Evolutionary conservation across 2,797 vertebrate species (phyloP).

Genomic region (Dromococcyx pavoninus): DNA sequence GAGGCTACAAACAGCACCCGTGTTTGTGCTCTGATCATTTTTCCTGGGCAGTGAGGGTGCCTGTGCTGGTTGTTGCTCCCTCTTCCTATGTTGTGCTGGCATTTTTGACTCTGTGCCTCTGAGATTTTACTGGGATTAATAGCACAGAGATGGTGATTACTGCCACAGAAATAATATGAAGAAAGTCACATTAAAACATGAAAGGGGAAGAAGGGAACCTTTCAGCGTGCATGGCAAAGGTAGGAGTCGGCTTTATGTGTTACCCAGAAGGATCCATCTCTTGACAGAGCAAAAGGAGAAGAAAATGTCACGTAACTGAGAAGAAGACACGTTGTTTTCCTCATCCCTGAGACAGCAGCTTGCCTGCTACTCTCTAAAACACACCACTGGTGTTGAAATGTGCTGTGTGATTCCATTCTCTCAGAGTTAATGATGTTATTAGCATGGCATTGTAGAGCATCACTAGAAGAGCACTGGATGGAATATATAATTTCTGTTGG

Average conservation of each 20-base stretch:
- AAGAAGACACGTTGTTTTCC: neutral
- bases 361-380: neutral
- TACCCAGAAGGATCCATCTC: neutral
- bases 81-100: neutral
- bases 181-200: neutral
- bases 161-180: constrained; percentile 9
- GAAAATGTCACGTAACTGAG: neutral
- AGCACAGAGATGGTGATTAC: constrained; percentile 25
- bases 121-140: constrained; percentile 53
- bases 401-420: constrained; percentile 32
- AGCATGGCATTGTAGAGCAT: constrained; percentile 6
- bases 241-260: neutral
- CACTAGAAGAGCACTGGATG: neutral
- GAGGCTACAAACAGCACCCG: neutral
- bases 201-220: neutral
- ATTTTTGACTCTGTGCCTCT: constrained; percentile 38
- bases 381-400: neutral
- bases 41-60: neutral
- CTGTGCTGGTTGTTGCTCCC: neutral
- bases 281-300: neutral
- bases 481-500: neutral
- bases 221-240: neutral
- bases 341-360: neutral
- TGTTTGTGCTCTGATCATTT: neutral
- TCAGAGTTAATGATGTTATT: constrained; percentile 20